These are phyloP conservation scores for Trematomus bernacchii DNA, from an alignment of 2,797 vertebrate genomes.

Conservation along the genomic window DNA sequence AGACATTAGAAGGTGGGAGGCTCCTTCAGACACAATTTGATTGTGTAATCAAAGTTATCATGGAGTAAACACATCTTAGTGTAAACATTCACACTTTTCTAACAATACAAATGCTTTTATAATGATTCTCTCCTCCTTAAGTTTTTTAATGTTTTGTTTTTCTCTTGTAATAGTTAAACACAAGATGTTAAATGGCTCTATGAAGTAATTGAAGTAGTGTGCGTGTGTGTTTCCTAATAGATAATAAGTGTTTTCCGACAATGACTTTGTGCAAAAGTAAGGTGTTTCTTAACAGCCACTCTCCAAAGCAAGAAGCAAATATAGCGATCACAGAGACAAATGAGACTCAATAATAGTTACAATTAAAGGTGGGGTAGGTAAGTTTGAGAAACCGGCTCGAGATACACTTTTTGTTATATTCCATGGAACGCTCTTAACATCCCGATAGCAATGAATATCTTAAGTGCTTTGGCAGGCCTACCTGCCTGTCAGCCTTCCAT, in stretches of 20 bases:
- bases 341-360: too few relatives aligned
- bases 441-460: too few relatives aligned
- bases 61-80: constrained; percentile 26
- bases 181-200: not conserved
- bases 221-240: not conserved
- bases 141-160: constrained; percentile 1
- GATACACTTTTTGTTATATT: too few relatives aligned
- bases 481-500: too few relatives aligned
- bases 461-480: too few relatives aligned
- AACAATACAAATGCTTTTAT: not conserved
- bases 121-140: not conserved
- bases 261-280: not conserved
- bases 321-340: too few relatives aligned
- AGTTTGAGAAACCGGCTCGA: too few relatives aligned
- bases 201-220: not conserved
- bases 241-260: not conserved
- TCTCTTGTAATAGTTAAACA: not conserved
- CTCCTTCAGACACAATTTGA: not conserved
- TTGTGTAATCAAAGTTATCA: constrained; percentile 30
- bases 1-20: constrained; percentile 14
- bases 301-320: too few relatives aligned
- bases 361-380: too few relatives aligned
- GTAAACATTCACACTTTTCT: constrained; percentile 10
- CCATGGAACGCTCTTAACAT: too few relatives aligned
- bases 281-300: too few relatives aligned